Evolutionary conservation across 2,888 invertebrate species (phyloP).

Genomic region (Apamea epomidion): DNA sequence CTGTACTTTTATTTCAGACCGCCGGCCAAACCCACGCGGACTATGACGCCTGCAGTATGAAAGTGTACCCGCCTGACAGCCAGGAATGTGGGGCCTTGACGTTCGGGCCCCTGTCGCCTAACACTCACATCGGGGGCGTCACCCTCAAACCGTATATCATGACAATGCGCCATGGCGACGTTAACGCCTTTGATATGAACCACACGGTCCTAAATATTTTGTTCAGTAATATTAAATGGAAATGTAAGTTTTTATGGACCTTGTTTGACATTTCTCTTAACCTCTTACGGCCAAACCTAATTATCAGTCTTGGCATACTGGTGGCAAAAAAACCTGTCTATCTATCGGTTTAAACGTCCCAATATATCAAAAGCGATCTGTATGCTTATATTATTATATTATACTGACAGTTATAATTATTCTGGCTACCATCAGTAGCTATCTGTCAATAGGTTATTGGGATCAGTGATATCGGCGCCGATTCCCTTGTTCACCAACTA

Average conservation of each 20-base stretch:
- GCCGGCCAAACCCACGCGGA: slow-evolving; percentile 74
- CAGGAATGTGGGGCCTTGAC: slow-evolving; percentile 80
- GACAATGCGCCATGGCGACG: slow-evolving; percentile 53
- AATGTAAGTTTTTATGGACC: slow-evolving; percentile 78
- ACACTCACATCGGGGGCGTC: slow-evolving; percentile 83
- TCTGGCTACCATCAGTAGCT: too few relatives aligned
- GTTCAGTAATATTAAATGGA: slow-evolving; percentile 88
- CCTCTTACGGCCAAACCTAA: background rate
- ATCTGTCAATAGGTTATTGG: too few relatives aligned
- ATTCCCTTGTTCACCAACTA: too few relatives aligned
- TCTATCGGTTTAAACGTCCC: background rate
- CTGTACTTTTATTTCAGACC: slow-evolving; percentile 71
- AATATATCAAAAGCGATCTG: too few relatives aligned
- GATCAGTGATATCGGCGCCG: too few relatives aligned
- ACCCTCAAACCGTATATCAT: slow-evolving; percentile 82
- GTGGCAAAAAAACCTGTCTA: too few relatives aligned
- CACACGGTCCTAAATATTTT: slow-evolving; percentile 86
- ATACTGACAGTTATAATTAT: too few relatives aligned
- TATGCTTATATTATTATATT: too few relatives aligned
- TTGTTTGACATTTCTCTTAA: background rate
- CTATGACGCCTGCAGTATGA: slow-evolving; percentile 80
- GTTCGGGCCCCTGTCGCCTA: slow-evolving; percentile 82
- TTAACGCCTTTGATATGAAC: slow-evolving; percentile 67
- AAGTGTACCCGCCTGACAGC: slow-evolving; percentile 80
- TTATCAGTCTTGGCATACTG: too few relatives aligned